Conservation (phyloP, 2,888 invertebrate species). For the Xestia sexstrigata region DNA sequence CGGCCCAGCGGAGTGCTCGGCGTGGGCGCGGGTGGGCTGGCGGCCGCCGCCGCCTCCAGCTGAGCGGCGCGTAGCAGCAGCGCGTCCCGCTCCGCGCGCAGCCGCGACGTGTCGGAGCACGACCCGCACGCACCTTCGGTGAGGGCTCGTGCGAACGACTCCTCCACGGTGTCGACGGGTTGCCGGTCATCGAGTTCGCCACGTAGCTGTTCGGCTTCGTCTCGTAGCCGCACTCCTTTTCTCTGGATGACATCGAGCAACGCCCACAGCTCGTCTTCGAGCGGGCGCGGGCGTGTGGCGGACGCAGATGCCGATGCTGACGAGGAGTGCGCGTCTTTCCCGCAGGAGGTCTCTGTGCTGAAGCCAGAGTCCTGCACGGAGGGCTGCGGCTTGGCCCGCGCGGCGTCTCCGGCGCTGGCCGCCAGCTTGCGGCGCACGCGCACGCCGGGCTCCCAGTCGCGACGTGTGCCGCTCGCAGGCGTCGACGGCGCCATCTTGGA, state of each 20-base stretch:
- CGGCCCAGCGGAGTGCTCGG: conserved; percentile 91
- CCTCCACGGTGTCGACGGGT: conserved; percentile 90
- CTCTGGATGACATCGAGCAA: conserved; percentile 96
- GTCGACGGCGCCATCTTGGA: conserved; percentile 95
- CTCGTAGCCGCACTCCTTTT: conserved; percentile 92
- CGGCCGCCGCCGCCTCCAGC: conserved; percentile 84
- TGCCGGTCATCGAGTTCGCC: conserved; percentile 82
- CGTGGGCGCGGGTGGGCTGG: conserved; percentile 82
- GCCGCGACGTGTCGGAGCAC: conserved; percentile 87
- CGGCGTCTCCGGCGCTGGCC: conserved; percentile 84
- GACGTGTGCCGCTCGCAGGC: conserved; percentile 87
- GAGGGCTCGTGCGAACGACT: conserved; percentile 90
- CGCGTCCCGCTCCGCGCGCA: conserved; percentile 93
- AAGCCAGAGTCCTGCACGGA: conserved; percentile 96
- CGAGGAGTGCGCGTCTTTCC: conserved; percentile 94
- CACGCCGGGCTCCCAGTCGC: conserved; percentile 96
- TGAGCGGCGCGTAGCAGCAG: conserved; percentile 93
- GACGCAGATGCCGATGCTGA: conserved; percentile 90
- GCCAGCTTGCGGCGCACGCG: conserved; percentile 93
- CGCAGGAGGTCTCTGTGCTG: conserved; percentile 96
- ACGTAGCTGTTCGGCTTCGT: conserved; percentile 93
- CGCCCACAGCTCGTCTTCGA: conserved; percentile 95
- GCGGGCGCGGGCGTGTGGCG: conserved; percentile 90
- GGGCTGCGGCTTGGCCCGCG: conserved; percentile 91
- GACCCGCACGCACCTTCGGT: conserved; percentile 73